Evolutionary conservation across 30 jellyfish, hydroid and myxozoan species (phyloP).

Genomic region (Chironex yamaguchii): DNA sequence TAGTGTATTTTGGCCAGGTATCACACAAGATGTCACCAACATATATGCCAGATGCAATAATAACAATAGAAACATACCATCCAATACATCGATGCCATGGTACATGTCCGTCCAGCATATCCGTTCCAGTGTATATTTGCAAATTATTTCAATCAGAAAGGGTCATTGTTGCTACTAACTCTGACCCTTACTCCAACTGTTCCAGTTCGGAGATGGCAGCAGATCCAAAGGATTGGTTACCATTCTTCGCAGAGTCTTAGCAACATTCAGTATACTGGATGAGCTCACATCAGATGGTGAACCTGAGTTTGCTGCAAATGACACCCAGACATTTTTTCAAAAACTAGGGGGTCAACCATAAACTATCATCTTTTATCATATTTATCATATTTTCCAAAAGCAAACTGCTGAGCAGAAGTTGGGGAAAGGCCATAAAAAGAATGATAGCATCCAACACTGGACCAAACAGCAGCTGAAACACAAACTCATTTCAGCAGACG

Average conservation of each 20-base stretch:
- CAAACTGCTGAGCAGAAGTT: too few species aligned
- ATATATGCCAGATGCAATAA: background rate
- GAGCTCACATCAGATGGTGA: background rate
- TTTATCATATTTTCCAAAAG: too few species aligned
- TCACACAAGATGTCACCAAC: background rate
- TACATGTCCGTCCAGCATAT: slow-evolving; percentile 6
- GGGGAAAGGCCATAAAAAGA: too few species aligned
- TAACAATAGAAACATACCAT: background rate
- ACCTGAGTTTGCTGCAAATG: background rate
- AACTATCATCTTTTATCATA: background rate
- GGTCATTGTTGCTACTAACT: background rate
- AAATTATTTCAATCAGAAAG: slow-evolving; percentile 35
- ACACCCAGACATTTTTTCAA: background rate
- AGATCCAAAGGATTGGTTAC: background rate
- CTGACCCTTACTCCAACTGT: too few species aligned
- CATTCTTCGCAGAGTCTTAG: background rate
- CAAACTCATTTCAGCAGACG: too few species aligned
- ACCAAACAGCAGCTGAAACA: too few species aligned
- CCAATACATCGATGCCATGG: background rate
- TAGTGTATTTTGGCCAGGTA: slow-evolving; percentile 1
- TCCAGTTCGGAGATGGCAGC: too few species aligned
- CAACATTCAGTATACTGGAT: background rate
- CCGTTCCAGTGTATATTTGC: slow-evolving; percentile 3
- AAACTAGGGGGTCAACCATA: background rate
- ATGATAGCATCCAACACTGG: too few species aligned